phyloP scores from a whole-genome alignment of 2,888 invertebrate species.

The Koerneria pararmatus region DNA sequence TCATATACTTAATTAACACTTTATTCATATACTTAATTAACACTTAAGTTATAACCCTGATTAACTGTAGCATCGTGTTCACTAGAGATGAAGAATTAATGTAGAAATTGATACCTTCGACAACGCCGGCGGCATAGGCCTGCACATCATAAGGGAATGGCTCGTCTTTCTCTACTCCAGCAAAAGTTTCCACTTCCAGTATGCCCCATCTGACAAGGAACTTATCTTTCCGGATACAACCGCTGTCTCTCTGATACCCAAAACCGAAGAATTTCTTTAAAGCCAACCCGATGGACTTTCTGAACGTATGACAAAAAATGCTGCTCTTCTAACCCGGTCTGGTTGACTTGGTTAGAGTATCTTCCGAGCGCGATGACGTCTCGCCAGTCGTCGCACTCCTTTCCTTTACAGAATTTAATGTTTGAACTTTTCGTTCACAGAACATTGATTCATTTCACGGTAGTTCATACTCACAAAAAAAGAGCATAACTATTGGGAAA shows the following conservation, averaged over 20 bases:
- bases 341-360: conserved; percentile 53
- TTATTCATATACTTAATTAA: no score
- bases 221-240: conserved; percentile 1
- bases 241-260: not conserved
- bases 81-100: not conserved
- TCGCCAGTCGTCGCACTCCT: conserved; percentile 20
- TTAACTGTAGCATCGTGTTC: not conserved
- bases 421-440: no score
- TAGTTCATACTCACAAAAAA: no score
- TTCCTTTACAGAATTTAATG: no score
- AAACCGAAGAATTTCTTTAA: not conserved
- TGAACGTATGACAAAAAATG: no score
- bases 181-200: conserved; percentile 56
- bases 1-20: no score
- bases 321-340: conserved; percentile 51
- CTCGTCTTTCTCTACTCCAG: no score
- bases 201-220: conserved; percentile 50
- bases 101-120: conserved; percentile 37
- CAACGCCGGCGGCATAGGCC: conserved; percentile 56
- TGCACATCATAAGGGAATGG: conserved; percentile 48
- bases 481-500: no score
- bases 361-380: conserved; percentile 47
- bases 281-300: not conserved
- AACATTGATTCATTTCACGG: no score
- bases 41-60: no score